Conservation (phyloP, 2,888 invertebrate species). For the Augochlorella aurata region DNA sequence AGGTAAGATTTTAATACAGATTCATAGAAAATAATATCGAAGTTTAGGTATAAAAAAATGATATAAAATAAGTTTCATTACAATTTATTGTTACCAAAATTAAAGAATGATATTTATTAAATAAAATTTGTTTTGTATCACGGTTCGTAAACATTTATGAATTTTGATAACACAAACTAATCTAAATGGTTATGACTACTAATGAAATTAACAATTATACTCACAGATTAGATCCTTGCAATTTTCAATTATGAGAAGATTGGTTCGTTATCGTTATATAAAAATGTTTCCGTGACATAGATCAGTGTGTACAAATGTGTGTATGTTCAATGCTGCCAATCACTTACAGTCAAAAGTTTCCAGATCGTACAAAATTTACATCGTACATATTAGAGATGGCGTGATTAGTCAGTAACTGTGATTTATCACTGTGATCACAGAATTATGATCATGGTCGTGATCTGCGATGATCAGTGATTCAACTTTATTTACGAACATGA, state of each 20-base stretch:
- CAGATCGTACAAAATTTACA: background rate
- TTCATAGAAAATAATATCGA: background rate
- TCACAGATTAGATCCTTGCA: constrained; percentile 48
- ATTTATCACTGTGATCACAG: too few species aligned
- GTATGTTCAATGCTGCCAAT: constrained; percentile 36
- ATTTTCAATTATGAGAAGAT: constrained; percentile 34
- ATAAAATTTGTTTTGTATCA: background rate
- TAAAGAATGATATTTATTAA: constrained; percentile 19
- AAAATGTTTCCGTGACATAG: constrained; percentile 34
- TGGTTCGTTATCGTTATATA: constrained; percentile 25
- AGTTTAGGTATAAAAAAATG: constrained; percentile 4
- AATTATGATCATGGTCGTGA: too few species aligned
- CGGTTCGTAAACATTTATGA: constrained; percentile 1
- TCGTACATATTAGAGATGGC: background rate
- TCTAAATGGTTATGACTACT: constrained; percentile 7
- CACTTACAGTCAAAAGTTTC: constrained; percentile 13
- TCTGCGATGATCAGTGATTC: too few species aligned
- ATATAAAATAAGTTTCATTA: background rate
- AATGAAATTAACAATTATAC: constrained; percentile 36
- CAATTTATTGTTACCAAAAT: background rate
- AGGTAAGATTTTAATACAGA: background rate
- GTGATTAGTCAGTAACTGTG: too few species aligned
- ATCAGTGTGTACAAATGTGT: constrained; percentile 7
- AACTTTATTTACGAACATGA: too few species aligned
- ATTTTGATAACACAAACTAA: background rate